Evolutionary conservation across 2,797 vertebrate species (phyloP), one percentile per base, ranked within the genome.

Genomic region (Triplophysa bombifrons): DNA sequence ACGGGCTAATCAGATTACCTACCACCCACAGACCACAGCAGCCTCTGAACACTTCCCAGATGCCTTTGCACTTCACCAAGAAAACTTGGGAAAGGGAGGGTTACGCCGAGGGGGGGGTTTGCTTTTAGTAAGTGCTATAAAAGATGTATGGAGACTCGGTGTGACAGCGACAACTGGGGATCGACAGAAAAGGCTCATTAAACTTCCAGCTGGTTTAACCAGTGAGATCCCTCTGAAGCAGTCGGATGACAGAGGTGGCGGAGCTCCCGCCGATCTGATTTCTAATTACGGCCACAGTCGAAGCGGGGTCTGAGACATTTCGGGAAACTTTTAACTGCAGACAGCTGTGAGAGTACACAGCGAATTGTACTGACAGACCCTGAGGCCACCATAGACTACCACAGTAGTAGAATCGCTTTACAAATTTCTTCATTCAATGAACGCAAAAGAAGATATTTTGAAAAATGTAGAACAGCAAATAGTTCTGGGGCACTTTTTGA

Each of bases 1-100:
- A 75, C 41, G 70, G 72, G 56, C 68, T 84, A 84, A 84, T 82
- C 76, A 82, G 77, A 82, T 80, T 84, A 82, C 46, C 46, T 61
- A 34, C 61, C 75, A 78, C 75, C 81, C 81, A 82, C 81, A 74
- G 75, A 82, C 81, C 55, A 67, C 58, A 25, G 41, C 41, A 41
- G 41, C 41, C 55, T 61, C 53, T 55, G 1, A 79, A 69, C 20
- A 10, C 56, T 46, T 50, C 66, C 79, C 13, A 13, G 64, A 53
- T 68, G 30, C 70, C 30, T 66, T 76, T 30, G 17, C 67, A 72
- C 72, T 81, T 69, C 50, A 72, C 72, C 51, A 67, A 60, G 44
- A 80, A 67, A 74, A 65, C 25, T 70, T 51, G 10, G 38, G 56
- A 10, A 4, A 44, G 22, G 38, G 8, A 19, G 6, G 6, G 34